phyloP scores from a whole-genome alignment of 2,113 vertebrate species.

The Pterocles burchelli region DNA sequence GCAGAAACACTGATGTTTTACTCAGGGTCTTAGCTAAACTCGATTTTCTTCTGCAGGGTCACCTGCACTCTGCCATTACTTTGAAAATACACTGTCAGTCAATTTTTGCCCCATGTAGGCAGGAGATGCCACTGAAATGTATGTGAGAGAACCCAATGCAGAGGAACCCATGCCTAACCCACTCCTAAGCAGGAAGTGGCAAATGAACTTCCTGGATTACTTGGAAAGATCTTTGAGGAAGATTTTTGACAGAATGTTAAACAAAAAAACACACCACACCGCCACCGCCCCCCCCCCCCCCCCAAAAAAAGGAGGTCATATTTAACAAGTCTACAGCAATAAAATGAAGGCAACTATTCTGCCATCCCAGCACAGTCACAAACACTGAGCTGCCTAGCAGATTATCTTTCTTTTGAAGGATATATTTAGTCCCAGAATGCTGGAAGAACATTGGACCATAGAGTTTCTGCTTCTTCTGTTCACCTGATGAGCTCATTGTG shows the following conservation, averaged over 20 bases:
- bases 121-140: background rate
- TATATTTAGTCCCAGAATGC: background rate
- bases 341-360: background rate
- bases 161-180: background rate
- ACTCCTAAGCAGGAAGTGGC: background rate
- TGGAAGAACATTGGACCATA: background rate
- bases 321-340: background rate
- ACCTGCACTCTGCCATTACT: background rate
- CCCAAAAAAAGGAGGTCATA: background rate
- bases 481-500: background rate
- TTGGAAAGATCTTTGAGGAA: background rate
- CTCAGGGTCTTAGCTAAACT: background rate
- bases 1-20: background rate
- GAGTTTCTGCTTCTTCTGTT: background rate
- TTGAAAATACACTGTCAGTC: background rate
- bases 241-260: background rate
- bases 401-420: background rate
- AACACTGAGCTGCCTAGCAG: background rate
- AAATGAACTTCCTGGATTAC: background rate
- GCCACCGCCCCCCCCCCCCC: too few species aligned
- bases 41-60: background rate
- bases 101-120: background rate
- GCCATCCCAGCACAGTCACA: background rate
- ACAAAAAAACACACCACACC: background rate
- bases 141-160: background rate